Evolutionary conservation across 1,140 invertebrate genomes (phyloP), one percentile per base, ranked within the genome.

Genomic region (Pseudomyrmex concolor): DNA sequence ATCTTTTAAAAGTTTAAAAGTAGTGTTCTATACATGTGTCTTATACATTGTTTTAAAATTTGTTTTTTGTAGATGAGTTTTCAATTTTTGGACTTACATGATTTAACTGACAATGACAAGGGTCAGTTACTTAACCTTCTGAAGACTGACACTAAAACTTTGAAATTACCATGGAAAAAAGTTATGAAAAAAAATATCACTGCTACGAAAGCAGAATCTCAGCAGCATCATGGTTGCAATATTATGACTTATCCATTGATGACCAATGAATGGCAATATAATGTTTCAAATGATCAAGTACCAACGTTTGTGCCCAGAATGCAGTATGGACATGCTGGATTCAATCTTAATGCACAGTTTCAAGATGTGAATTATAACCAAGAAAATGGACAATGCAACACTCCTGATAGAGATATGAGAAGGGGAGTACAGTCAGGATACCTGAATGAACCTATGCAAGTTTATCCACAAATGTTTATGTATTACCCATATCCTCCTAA

Each of bases 141-240:
- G 34, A 92, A 89, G 80, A 89, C 91, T 8, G 87, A 90, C 55
- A 86, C 88, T 22, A 90, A 92, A 25, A 86, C 90, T 22, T 89
- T 94, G 64, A 91, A 93, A 91, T 86, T 94, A 80, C 94, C 94
- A 68, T 94, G 94, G 94, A 91, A 91, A 54, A 91, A 91, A 54
- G 91, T 85, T 7, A 84, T 85, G 19, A 90, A 92, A 34, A 84
- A 84, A 48, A 83, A 93, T 45, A 70, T 84, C 63, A 88, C 85
- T 67, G 13, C 84, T 50, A 76, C 19, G 4, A n/a, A 78, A 43
- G 59, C 81, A 7, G 73, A 12, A 51, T 51, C 87, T 51, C 87
- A 60, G 88, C 91, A 63, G 71, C 70, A 51, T 84, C 82, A 12
- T 91, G 92, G 77, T 22, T 78, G 84, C 87, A 91, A 15, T 93